These are phyloP conservation scores for Julus scandinavius DNA, from an alignment of 2,888 invertebrate genomes.

Conservation along the genomic window DNA sequence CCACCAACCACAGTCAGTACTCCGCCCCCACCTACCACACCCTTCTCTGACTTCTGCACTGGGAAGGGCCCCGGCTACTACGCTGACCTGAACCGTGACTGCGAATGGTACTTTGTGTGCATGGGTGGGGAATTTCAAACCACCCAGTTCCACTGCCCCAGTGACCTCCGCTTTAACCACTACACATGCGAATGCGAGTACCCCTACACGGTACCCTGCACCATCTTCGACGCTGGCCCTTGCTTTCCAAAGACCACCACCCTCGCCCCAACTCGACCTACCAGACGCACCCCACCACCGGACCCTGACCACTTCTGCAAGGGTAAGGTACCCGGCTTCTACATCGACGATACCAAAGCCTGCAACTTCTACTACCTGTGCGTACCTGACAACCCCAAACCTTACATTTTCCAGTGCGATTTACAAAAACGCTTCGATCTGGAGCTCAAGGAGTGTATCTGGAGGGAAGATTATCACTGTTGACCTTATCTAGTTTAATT, in stretches of 20 bases:
- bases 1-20: conserved; percentile 23
- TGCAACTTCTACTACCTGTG: conserved; percentile 42
- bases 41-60: conserved; percentile 12
- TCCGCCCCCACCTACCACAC: conserved; percentile 11
- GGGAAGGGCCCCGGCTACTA: conserved; percentile 25
- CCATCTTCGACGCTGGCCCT: conserved; percentile 14
- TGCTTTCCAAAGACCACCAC: conserved; percentile 24
- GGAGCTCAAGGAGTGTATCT: not conserved
- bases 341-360: not conserved
- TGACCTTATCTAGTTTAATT: not conserved
- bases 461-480: conserved; percentile 43
- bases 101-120: conserved; percentile 53
- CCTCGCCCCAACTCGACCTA: too few species aligned
- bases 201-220: conserved; percentile 29
- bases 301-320: conserved; percentile 8
- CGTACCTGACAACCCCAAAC: not conserved
- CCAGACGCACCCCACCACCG: not conserved
- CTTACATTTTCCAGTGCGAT: conserved; percentile 48
- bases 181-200: conserved; percentile 48
- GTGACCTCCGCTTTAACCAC: conserved; percentile 44
- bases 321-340: conserved; percentile 13
- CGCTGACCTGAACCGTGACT: conserved; percentile 4
- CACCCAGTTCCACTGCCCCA: conserved; percentile 46
- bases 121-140: not conserved
- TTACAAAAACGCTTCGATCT: not conserved